Conservation (phyloP, 2,797 vertebrate genomes). For the Channa striata region DNA sequence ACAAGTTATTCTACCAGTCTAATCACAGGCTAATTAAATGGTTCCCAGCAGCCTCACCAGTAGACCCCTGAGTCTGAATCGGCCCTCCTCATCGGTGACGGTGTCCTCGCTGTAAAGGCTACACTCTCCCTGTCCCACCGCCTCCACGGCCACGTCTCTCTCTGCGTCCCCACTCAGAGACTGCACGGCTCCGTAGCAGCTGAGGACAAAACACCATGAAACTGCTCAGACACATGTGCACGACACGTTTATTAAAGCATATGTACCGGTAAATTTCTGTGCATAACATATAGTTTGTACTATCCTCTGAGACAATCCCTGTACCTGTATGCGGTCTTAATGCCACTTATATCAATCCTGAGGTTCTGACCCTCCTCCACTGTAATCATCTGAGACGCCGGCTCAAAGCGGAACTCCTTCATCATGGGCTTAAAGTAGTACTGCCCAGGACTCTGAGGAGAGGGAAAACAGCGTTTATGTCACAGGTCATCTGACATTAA, state of each 20-base stretch:
- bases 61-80: conserved; percentile 93
- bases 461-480: not conserved
- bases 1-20: not conserved
- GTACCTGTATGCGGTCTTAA: conserved; percentile 97
- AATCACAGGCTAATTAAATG: not conserved
- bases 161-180: conserved; percentile 96
- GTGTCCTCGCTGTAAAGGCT: conserved; percentile 96
- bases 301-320: no score
- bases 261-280: not conserved
- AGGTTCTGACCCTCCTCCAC: conserved; percentile 96
- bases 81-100: conserved; percentile 94
- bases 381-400: conserved; percentile 96
- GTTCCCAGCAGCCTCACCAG: conserved; percentile 85
- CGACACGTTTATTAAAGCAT: not conserved
- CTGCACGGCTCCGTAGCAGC: conserved; percentile 94
- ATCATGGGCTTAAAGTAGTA: conserved; percentile 99
- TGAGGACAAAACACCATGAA: conserved; percentile 52
- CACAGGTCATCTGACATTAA: not conserved
- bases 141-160: conserved; percentile 94
- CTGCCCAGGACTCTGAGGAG: conserved; percentile 94
- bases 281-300: not conserved
- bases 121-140: conserved; percentile 92
- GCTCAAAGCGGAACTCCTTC: conserved; percentile 99
- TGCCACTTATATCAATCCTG: conserved; percentile 91
- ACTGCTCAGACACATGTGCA: not conserved